These are phyloP conservation scores for Menidia beryllina DNA, from an alignment of 2,113 vertebrate species.

Conservation along the genomic window DNA sequence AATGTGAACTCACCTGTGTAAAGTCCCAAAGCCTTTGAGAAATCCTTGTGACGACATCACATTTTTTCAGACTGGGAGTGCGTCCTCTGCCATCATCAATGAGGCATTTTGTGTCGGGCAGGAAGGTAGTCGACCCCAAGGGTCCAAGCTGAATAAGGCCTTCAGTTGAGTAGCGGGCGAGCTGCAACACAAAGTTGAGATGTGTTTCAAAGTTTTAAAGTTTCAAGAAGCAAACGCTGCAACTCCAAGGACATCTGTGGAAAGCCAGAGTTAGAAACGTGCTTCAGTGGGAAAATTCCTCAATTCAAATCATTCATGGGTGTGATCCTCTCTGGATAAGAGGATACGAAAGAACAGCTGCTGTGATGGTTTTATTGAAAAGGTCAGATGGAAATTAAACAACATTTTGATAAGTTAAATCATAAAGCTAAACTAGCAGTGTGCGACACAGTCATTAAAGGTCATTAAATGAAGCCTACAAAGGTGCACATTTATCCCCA, in stretches of 20 bases:
- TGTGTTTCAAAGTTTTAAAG: neutral
- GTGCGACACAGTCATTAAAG: too few species aligned
- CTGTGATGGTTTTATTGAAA: too few species aligned
- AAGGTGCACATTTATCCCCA: too few species aligned
- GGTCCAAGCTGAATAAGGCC: slow-evolving; percentile 95
- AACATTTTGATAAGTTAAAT: too few species aligned
- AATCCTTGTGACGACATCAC: slow-evolving; percentile 85
- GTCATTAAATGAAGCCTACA: too few species aligned
- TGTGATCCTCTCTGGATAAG: slow-evolving; percentile 60
- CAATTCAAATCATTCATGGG: slow-evolving; percentile 16
- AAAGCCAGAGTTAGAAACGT: slow-evolving; percentile 8
- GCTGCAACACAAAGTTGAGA: slow-evolving; percentile 72
- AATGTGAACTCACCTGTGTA: slow-evolving; percentile 86
- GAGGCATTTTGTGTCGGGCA: slow-evolving; percentile 97
- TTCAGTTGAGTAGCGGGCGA: slow-evolving; percentile 92
- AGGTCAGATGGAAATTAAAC: too few species aligned
- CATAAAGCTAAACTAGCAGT: too few species aligned
- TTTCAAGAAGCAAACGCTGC: slow-evolving; percentile 4
- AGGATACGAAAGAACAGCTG: slow-evolving; percentile 44
- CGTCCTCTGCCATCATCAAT: slow-evolving; percentile 91
- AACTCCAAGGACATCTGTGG: slow-evolving; percentile 16
- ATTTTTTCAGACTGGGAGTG: slow-evolving; percentile 90
- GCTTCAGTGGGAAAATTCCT: neutral
- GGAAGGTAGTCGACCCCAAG: slow-evolving; percentile 93
- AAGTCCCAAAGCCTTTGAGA: slow-evolving; percentile 97